Base-by-base conservation (phyloP, 2,888 invertebrate species). In the Spisula solida region DNA sequence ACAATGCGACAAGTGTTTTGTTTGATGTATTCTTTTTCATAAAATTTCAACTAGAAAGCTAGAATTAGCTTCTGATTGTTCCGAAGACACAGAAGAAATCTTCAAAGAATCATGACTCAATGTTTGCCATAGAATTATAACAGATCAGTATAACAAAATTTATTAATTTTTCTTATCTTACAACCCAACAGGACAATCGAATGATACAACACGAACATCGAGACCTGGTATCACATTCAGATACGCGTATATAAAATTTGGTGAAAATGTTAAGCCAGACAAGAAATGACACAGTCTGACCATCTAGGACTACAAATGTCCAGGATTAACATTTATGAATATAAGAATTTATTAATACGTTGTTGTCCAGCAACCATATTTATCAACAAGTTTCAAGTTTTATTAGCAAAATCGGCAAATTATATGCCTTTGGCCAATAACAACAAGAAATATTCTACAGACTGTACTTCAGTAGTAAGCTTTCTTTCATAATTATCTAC, bases 101-200 rank as follows among this genome's bases (percentile, higher is more conserved):
- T 56, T 34, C 56, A 12, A 66, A 25, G 60, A 66, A 66, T 66
- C 25, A 66, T 25, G 60, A 12, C 25, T 10, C 25, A n/a, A 66
- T 81, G 87, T 82, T 79, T 82, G 79, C 60, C 41, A n/a, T 60
- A 41, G 87, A 79, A 87, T 82, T 87, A 79, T 56, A 16, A 20
- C n/a, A 29, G 87, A 87, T 87, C 87, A 79, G 60, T 82, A 56
- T 75, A 48, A 18, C 18, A 16, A 82, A 60, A 79, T 78, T 82
- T 82, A 87, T 87, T 87, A 82, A 82, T 82, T 81, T 86, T 25
- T 87, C 82, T 87, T 87, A 87, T 87, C 87, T 66, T 5, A 8
- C 25, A 66, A 66, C 60, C n/a, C 56, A 56, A 20, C 18, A 12
- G 60, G 60, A 25, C 25, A 5, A 4, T n/a, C 5, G 12, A 25